These are phyloP conservation scores for Toxotes chatareus DNA, from an alignment of 2,113 vertebrate genomes.

Conservation along the genomic window DNA sequence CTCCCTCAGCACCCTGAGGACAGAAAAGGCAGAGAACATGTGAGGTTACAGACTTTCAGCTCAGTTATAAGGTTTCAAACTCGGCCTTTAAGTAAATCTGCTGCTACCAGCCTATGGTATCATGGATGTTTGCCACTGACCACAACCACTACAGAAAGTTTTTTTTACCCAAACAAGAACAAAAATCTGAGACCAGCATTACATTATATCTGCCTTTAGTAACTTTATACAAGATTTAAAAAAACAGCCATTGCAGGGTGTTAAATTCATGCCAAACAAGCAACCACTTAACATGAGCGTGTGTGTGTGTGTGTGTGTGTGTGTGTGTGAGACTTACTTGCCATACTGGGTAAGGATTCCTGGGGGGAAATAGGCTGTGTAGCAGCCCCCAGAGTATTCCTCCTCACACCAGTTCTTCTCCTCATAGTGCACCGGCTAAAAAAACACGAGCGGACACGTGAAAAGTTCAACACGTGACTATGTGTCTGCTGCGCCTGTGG, in stretches of 20 bases:
- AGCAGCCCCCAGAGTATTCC: conserved; percentile 97
- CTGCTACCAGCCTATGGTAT: too few species aligned
- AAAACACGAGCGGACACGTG: conserved; percentile 6
- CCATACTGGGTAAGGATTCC: conserved; percentile 96
- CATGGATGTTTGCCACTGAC: not conserved
- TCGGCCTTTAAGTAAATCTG: not conserved
- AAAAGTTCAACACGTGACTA: not conserved
- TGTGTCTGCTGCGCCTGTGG: too few species aligned
- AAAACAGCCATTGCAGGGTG: too few species aligned
- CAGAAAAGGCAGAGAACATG: not conserved
- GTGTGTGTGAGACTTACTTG: conserved; percentile 81
- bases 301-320: not conserved
- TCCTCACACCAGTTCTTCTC: conserved; percentile 99
- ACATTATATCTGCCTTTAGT: too few species aligned
- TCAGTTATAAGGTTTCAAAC: too few species aligned
- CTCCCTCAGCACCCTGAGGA: conserved; percentile 90
- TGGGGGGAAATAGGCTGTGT: conserved; percentile 94
- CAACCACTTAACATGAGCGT: not conserved
- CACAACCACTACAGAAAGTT: too few species aligned
- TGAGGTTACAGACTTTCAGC: too few species aligned
- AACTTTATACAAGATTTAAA: too few species aligned
- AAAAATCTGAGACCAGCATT: too few species aligned
- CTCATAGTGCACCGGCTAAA: conserved; percentile 95
- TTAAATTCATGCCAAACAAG: too few species aligned
- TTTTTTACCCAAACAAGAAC: too few species aligned